Evolutionary conservation across 2,888 invertebrate species (phyloP), one percentile per base, ranked within the genome.

Genomic region (Poecilobothrus nobilitatus): DNA sequence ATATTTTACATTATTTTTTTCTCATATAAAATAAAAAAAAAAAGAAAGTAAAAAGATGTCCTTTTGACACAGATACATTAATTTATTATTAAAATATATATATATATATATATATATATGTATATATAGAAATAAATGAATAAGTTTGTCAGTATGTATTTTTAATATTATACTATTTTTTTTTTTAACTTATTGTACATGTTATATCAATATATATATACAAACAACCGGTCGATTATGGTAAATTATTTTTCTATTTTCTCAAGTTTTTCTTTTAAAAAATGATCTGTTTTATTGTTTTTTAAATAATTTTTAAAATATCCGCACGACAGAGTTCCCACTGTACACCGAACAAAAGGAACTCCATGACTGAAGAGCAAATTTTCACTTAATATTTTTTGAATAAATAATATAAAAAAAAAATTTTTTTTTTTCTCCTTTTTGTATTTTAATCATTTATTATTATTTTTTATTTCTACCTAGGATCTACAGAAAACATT

Each of bases 351-450:
- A 63, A 63, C 27, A 27, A 27, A 22, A 27, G 63, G 63, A 63
- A 63, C 63, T 63, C 63, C 63, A 63, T 63, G 63, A 63, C 63
- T 63, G 53, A 53, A 53, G 53, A 53, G 53, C 53, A 53, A 18
- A 53, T 18, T 53, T 53, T 27, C 27, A 53, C 53, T 53, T 53
- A 53, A 41, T 12, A 41, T 41, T 41, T 53, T 53, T 53, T 53
- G 53, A 37, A 37, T 53, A 53, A 53, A 8, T 37, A 10, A 12
- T 37, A 37, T 37, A 41, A 15, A 41, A 41, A 9, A 41, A 15
- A 41, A n/a, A 53, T 53, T 53, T 44, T 44, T 8, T 44, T 9
- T 44, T 44, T 37, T 37, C 12, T 37, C 12, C 37, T 37, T 37
- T 37, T 37, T 9, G 12, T 53, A 18, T 53, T 53, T 37, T 12